Evolutionary conservation across 2,113 vertebrate species (phyloP), one percentile per base, ranked within the genome.

Genomic region (Marcusenius ussheri): DNA sequence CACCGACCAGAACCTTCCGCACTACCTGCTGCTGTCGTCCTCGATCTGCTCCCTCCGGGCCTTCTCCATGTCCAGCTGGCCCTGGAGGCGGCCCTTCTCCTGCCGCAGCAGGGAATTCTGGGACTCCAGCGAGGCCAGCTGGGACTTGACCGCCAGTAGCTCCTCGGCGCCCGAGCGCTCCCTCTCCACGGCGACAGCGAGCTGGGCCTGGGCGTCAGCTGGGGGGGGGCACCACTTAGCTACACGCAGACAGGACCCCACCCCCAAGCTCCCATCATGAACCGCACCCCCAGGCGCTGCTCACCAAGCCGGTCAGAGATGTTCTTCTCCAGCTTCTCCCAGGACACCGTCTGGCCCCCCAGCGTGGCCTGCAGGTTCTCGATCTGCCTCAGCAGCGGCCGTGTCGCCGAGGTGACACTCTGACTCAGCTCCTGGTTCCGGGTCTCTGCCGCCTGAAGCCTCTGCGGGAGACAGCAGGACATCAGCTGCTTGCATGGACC

Each of bases 351-450:
- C 89, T 99, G 98, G 24, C 97, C 97, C 1, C 96, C 98, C 56
- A 99, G 91, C 0, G 97, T 97, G 62, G 98, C 98, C 94, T 99
- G 98, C 39, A 99, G 94, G 90, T 98, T 99, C 93, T 99, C 98
- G 50, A 99, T 99, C 94, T 99, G 98, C 3, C 98, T 95, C 66
- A 99, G 97, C 3, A 99, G 94, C 0, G 98, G 98, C 83, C 98
- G 96, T 0, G 98, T 99, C 39, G 98, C 97, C 3, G 98, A 97
- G 8, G 98, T 98, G 6, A 99, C 96, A 31, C 95, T 98, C 92
- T 99, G 98, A 93, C 98, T 98, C 83, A 99, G 94, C 45, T 99
- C 98, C 92, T 99, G 98, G 94, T 99, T 99, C 91, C 98, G 96
- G 70, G 93, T 96, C 92, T 99, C 98, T 21, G 97, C 98, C 91